Evolutionary conservation across 1,140 invertebrate genomes (phyloP), one percentile per base, ranked within the genome.

Genomic region (Leptonema lineaticorne): DNA sequence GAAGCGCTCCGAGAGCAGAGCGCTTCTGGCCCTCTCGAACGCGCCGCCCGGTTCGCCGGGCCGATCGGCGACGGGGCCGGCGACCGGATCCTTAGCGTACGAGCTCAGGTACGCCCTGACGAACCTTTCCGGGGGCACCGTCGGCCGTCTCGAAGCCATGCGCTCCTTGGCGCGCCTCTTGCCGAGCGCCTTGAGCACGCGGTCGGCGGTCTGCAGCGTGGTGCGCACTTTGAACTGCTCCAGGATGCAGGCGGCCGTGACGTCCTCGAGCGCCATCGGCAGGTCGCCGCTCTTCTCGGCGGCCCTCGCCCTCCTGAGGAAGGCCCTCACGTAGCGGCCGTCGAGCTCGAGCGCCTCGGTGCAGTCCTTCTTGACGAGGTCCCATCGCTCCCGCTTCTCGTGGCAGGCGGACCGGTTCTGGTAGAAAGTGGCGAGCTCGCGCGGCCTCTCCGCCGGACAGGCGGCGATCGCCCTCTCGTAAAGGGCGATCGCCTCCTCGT

Each of bases 361-460:
- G 78, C 94, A 97, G 78, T 98, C 96, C 69, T 88, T 85, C 73
- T 94, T 89, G 0, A 97, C 94, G 69, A 89, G 84, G 65, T 87
- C 86, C 84, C 89, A 92, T 78, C 95, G 92, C 80, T 92, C 91
- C 81, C 96, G 83, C 77, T 95, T 92, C 80, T 97, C 95, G 82
- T 95, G 94, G 24, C 94, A 92, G 37, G 96, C 96, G 4, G 96
- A 96, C 76, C 95, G 87, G 76, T 98, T 98, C 79, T 98, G 96
- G 81, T 96, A 97, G 78, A 94, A 96, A 11, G 92, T 95, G 3
- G 95, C 89, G 46, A 97, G 78, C 71, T 93, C 91, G 2, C 86
- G 83, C 28, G 81, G 82, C 73, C 91, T 86, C 41, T 92, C 88
- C 8, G 80, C 74, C 1, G 94, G 93, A 78, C 94, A 97, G 9